Evolutionary conservation across 2,113 vertebrate species (phyloP).

Genomic region (Chionomys nivalis): DNA sequence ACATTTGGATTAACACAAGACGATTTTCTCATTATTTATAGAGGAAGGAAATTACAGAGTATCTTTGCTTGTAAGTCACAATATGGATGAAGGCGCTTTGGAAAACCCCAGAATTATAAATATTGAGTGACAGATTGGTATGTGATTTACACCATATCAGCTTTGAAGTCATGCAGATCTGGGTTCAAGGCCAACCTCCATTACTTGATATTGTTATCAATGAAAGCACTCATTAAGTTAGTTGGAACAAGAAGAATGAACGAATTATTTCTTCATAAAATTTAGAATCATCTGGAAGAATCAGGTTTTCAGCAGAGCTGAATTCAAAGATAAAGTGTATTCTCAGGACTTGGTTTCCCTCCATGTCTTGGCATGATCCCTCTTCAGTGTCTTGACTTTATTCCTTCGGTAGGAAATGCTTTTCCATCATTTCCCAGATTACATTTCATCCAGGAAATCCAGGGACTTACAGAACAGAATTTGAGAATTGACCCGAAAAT

Average conservation of each 20-base stretch:
- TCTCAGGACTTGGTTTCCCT: constrained; percentile 7
- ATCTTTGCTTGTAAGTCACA: background rate
- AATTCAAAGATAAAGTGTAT: background rate
- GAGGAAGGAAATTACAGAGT: background rate
- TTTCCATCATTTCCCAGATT: background rate
- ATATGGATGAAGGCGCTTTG: background rate
- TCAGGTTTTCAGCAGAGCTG: background rate
- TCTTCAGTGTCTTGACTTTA: background rate
- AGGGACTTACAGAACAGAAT: background rate
- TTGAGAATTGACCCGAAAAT: constrained; percentile 23
- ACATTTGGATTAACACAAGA: background rate
- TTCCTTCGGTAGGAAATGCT: constrained; percentile 14
- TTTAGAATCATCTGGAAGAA: background rate
- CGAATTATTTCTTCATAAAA: background rate
- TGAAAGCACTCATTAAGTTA: background rate
- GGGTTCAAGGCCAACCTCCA: background rate
- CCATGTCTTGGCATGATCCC: background rate
- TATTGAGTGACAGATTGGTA: background rate
- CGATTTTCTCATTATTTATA: constrained; percentile 13
- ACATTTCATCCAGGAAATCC: background rate
- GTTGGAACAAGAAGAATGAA: background rate
- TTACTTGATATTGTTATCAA: background rate
- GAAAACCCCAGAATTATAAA: background rate
- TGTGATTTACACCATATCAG: background rate
- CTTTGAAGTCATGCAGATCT: background rate